phyloP scores from a whole-genome alignment of 2,888 invertebrate species.

The Eurois occulta region DNA sequence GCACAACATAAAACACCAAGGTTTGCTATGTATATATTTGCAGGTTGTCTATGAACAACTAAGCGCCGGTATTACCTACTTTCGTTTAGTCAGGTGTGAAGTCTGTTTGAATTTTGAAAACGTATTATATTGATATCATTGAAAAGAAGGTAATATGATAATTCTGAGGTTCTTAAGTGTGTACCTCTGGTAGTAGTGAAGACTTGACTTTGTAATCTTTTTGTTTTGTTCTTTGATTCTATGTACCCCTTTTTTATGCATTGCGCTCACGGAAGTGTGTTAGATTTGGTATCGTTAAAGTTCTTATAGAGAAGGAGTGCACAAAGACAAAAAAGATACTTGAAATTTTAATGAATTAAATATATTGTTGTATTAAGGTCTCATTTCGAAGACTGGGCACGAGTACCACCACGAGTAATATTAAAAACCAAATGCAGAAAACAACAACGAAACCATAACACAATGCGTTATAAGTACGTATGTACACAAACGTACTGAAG shows the following conservation, averaged over 20 bases:
- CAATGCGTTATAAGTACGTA: constrained; percentile 61
- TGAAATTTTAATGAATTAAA: too few species aligned
- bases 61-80: background rate
- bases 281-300: background rate
- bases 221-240: too few species aligned
- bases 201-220: background rate
- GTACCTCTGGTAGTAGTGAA: background rate
- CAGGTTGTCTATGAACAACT: background rate
- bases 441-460: constrained; percentile 71
- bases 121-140: background rate
- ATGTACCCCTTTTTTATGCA: background rate
- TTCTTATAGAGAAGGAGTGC: background rate
- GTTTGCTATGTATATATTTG: too few species aligned
- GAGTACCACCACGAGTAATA: background rate
- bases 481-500: constrained; percentile 70
- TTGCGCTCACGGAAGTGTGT: background rate
- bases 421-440: constrained; percentile 44
- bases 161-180: background rate
- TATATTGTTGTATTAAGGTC: background rate
- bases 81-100: too few species aligned
- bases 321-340: background rate
- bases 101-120: background rate
- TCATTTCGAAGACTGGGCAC: background rate
- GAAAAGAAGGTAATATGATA: background rate
- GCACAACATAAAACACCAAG: background rate